Base-by-base conservation (phyloP, 2,888 invertebrate genomes). In the Torymus aiolomorphi region DNA sequence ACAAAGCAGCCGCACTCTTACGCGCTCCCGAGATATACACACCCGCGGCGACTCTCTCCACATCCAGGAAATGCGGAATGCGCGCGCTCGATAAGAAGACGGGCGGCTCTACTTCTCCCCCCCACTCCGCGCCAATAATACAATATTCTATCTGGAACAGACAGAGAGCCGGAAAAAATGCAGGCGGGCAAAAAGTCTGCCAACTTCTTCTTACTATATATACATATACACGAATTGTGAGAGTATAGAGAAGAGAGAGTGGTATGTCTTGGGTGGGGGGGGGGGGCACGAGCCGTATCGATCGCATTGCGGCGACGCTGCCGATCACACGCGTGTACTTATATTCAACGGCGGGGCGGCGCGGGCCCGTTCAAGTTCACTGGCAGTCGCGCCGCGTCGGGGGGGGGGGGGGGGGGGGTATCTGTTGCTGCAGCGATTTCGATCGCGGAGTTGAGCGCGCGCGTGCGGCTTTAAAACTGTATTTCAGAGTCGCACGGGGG, bases 51-150 rank as follows among this genome's bases (percentile, higher is more conserved):
- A 8, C 42, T 42, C 61, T 70, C 56, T 77, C 83, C 82, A 84
- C 86, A 86, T 86, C 84, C 85, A 84, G 86, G 85, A 86, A 86
- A 80, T 59, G 80, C 77, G 65, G 56, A 62, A 13, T 72, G 73
- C 66, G 13, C 59, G 16, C 51, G 59, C n/a, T 31, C 18, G 42
- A 42, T 42, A 42, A 42, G 42, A 42, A 42, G 31, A 31, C 31
- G 31, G 5, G 4, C 31, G 31, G 31, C 31, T 31, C 3, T 31
- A 31, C 42, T 8, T 42, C 8, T 42, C 8, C 8, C 42, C 42
- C 42, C 8, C 0, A 2, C 20, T 20, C 42, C 8, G 8, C 61
- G 18, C 59, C 51, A 59, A 73, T 65, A 65, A 69, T 57, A 67
- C 20, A 52, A 12, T 11, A 42, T 42, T 8, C 42, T 42, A 42